These are phyloP conservation scores for Hartigia nigra DNA, from an alignment of 2,888 invertebrate genomes.

Conservation along the genomic window DNA sequence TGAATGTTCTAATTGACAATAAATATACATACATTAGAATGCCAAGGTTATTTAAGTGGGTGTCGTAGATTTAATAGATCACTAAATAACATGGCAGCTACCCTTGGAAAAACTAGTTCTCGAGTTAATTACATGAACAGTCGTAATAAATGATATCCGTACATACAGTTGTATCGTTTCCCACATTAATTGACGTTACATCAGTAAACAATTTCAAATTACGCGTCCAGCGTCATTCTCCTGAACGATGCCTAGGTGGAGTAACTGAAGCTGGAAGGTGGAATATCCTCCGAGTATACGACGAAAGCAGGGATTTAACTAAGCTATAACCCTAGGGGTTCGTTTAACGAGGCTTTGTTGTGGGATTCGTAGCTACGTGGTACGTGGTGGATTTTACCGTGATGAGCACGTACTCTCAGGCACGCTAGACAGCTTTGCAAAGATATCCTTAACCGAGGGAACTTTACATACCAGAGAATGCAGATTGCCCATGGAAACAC, in stretches of 20 bases:
- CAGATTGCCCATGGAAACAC: neutral
- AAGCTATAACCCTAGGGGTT: constrained; percentile 18
- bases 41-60: neutral
- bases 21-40: neutral
- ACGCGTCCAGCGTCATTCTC: neutral
- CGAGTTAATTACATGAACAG: neutral
- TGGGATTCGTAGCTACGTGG: constrained; percentile 23
- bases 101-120: neutral
- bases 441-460: constrained; percentile 1
- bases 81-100: neutral
- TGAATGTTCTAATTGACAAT: too few relatives aligned
- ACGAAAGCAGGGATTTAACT: constrained; percentile 30
- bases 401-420: constrained; percentile 24
- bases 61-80: neutral
- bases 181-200: neutral
- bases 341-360: constrained; percentile 36
- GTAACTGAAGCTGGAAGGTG: neutral
- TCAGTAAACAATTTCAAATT: neutral
- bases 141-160: neutral
- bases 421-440: constrained; percentile 4
- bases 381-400: constrained; percentile 22
- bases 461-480: neutral
- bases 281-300: constrained; percentile 17
- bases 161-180: neutral
- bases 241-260: neutral